Evolutionary conservation across 2,888 invertebrate genomes (phyloP), one percentile per base, ranked within the genome.

Genomic region (Drosophila peninsularis): DNA sequence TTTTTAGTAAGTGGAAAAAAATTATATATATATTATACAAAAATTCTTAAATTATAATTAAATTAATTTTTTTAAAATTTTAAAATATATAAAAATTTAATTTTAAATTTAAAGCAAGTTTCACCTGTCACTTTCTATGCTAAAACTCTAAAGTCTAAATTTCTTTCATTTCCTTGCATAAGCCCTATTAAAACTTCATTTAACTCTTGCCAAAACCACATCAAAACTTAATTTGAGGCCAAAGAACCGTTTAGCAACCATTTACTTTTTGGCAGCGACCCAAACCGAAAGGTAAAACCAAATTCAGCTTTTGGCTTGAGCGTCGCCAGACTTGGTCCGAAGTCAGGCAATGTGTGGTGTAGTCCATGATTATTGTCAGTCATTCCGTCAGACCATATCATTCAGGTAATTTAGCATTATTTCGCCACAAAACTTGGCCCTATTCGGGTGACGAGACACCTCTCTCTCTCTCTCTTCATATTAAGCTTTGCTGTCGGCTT

Each of bases 391-490:
- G 71, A 54, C 58, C 66, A 65, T 60, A 52, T 72, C 63, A 72
- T 64, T 78, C 64, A 61, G 64, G 75, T 64, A 75, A 76, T 79
- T 78, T 72, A 72, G 52, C 75, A 76, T 79, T 55, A 76, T 66
- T 78, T 72, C 80, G 66, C 55, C 71, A 60, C 72, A 78, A 74
- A 47, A 78, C 65, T 78, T 74, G 62, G 58, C 53, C 56, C 32
- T 41, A 41, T 45, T 75, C 17, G 37, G 13, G 45, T 39, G 32
- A 13, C 30, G 21, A 49, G 34, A 32, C 27, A 14, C 41, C 19
- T 44, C 27, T 24, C 34, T 5, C 19, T 11, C 19, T 45, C 27
- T n/a, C 45, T 9, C 30, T 10, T 21, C 21, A n/a, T 27, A 11
- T 32, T 10, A 32, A 19, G 17, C 2, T 13, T 27, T 52, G 62